A percentile compares a stretch with the other conserved stretches of the same genome.
Evolutionary conservation across 1,140 invertebrate genomes (phyloP).

Genomic region (Venturia canescens): DNA sequence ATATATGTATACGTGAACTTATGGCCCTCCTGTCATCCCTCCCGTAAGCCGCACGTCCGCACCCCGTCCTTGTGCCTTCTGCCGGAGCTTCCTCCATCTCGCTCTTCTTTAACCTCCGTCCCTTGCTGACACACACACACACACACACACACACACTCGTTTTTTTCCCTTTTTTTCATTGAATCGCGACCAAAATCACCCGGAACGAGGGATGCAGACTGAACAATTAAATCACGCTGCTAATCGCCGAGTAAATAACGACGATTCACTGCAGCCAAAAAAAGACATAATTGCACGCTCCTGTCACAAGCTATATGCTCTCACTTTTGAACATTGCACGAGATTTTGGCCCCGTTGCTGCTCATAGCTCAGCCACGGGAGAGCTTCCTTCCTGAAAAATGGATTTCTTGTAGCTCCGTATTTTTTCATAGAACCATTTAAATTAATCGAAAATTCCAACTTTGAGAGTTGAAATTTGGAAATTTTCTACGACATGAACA

Average conservation of each 20-base stretch:
- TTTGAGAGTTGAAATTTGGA: too few species aligned
- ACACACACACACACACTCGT: constrained; percentile 10
- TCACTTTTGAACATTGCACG: not conserved
- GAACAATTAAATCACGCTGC: constrained; percentile 70
- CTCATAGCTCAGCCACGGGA: too few species aligned
- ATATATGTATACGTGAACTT: not conserved
- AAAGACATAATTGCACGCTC: constrained; percentile 52
- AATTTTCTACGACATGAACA: too few species aligned
- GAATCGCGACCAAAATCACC: constrained; percentile 36
- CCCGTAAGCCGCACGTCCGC: not conserved
- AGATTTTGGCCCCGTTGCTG: too few species aligned
- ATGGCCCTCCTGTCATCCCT: constrained; percentile 15
- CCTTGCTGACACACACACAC: constrained; percentile 17
- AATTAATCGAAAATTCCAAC: too few species aligned
- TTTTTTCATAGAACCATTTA: too few species aligned
- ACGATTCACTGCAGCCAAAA: constrained; percentile 65
- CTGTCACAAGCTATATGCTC: not conserved
- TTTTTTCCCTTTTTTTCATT: constrained; percentile 7
- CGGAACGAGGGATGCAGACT: constrained; percentile 54
- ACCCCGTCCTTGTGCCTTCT: constrained; percentile 42
- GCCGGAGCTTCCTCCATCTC: constrained; percentile 23
- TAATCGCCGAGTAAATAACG: constrained; percentile 69
- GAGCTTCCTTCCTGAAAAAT: too few species aligned
- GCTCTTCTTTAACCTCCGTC: not conserved
- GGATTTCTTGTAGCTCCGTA: too few species aligned